These are phyloP conservation scores for Volucella zonaria DNA, from an alignment of 2,888 invertebrate species.

Conservation along the genomic window DNA sequence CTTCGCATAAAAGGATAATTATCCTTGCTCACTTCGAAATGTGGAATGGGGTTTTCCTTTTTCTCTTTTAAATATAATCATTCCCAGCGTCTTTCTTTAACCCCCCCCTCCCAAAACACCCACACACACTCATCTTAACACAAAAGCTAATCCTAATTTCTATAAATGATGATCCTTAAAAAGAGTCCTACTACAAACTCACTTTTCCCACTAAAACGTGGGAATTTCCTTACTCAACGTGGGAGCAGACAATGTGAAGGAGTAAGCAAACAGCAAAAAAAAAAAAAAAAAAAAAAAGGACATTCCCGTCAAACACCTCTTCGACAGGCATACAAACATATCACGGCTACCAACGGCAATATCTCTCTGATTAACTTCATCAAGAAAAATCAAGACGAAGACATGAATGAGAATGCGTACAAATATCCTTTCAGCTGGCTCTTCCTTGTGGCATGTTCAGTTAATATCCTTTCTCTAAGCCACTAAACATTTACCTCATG, in stretches of 20 bases:
- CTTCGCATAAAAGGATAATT: constrained; percentile 2
- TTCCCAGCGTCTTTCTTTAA: not conserved
- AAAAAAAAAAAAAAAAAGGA: constrained; percentile 9
- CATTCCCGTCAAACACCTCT: constrained; percentile 30
- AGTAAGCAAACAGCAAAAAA: not conserved
- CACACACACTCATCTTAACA: not conserved
- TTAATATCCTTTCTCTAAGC: constrained; percentile 40
- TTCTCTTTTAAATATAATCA: constrained; percentile 11
- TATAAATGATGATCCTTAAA: constrained; percentile 24
- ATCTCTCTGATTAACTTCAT: constrained; percentile 37
- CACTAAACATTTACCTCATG: not conserved
- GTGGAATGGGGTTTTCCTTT: not conserved
- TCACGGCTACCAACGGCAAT: not conserved
- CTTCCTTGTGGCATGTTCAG: constrained; percentile 16
- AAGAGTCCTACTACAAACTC: not conserved
- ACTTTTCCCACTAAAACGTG: not conserved
- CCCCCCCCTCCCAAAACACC: no score
- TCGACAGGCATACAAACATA: constrained; percentile 17
- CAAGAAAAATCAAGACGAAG: not conserved
- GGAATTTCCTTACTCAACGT: constrained; percentile 6
- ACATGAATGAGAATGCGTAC: constrained; percentile 1
- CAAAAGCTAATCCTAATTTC: constrained; percentile 41
- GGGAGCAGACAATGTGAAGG: no score
- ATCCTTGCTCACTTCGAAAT: constrained; percentile 7
- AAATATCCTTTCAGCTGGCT: constrained; percentile 1